Percentiles rank a stretch among this genome's conserved stretches.
Evolutionary conservation across 2,888 invertebrate genomes (phyloP).

Genomic region (Eristalinus aeneus): DNA sequence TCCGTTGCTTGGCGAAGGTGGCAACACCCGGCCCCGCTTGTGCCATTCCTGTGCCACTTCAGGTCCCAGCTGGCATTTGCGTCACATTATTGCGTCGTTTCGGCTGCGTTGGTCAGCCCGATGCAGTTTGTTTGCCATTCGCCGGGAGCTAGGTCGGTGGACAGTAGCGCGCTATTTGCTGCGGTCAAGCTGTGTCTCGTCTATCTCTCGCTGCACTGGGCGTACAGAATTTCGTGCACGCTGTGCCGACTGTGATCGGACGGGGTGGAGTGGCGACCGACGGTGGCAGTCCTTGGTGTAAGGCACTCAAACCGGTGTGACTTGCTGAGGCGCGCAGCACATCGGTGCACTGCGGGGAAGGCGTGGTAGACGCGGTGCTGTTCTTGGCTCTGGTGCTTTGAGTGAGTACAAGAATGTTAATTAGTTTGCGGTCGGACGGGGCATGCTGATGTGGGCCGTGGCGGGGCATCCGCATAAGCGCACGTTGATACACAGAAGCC

Average conservation of each 20-base stretch:
- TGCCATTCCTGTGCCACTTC: constrained; percentile 21
- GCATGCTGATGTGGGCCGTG: constrained; percentile 32
- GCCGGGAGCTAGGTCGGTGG: not conserved
- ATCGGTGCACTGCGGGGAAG: constrained; percentile 18
- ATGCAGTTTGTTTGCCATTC: constrained; percentile 31
- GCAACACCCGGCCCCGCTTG: not conserved
- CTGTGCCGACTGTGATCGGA: constrained; percentile 21
- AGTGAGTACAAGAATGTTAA: constrained; percentile 71
- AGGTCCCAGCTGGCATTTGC: constrained; percentile 61
- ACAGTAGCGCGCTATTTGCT: constrained; percentile 25
- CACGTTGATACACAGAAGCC: constrained; percentile 31
- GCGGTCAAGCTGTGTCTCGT: constrained; percentile 26
- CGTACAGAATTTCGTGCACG: constrained; percentile 36
- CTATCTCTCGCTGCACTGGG: not conserved
- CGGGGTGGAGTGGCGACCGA: constrained; percentile 10
- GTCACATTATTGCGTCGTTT: constrained; percentile 34
- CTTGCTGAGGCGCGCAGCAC: constrained; percentile 45
- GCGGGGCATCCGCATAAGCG: constrained; percentile 33
- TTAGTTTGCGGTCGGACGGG: constrained; percentile 64
- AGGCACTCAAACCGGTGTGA: constrained; percentile 68
- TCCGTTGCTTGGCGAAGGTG: not conserved
- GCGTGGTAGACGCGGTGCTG: not conserved
- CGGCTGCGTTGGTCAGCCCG: constrained; percentile 1
- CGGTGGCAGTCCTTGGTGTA: constrained; percentile 41
- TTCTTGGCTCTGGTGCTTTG: constrained; percentile 53